A percentile compares a stretch with the other conserved stretches of the same genome.
These are phyloP conservation scores for Nanorana parkeri DNA, from an alignment of 2,113 vertebrate genomes.

Conservation along the genomic window DNA sequence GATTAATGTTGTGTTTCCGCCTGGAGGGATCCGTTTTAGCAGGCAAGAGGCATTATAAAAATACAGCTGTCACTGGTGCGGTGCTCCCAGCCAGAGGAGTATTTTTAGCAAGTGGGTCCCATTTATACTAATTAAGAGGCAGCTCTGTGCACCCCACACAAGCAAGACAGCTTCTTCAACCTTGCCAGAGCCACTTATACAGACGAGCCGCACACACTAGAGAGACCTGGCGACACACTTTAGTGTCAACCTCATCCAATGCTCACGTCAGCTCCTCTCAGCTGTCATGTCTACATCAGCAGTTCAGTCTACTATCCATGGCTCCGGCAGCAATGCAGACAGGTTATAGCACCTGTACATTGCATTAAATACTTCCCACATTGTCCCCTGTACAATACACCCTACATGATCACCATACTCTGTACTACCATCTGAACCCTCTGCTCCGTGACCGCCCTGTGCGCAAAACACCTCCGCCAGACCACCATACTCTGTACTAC, in stretches of 20 bases:
- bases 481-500: too few species aligned
- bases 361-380: too few species aligned
- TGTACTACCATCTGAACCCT: too few species aligned
- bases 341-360: too few species aligned
- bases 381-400: too few species aligned
- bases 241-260: too few species aligned
- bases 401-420: too few species aligned
- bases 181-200: not conserved
- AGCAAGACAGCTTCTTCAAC: not conserved
- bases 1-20: constrained; percentile 8
- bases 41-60: not conserved
- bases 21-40: constrained; percentile 39
- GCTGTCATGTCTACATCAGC: not conserved
- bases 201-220: not conserved
- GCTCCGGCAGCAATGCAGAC: too few species aligned
- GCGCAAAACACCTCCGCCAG: too few species aligned
- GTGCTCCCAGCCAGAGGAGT: not conserved
- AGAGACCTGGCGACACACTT: not conserved
- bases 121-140: constrained; percentile 51
- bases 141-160: constrained; percentile 10
- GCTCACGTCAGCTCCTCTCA: not conserved
- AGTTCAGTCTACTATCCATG: not conserved
- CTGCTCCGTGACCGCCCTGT: too few species aligned
- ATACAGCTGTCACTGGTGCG: constrained; percentile 28
- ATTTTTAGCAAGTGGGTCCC: constrained; percentile 25